Evolutionary conservation across 2,888 invertebrate species (phyloP).

Genomic region (Ferdinandea cuprea): DNA sequence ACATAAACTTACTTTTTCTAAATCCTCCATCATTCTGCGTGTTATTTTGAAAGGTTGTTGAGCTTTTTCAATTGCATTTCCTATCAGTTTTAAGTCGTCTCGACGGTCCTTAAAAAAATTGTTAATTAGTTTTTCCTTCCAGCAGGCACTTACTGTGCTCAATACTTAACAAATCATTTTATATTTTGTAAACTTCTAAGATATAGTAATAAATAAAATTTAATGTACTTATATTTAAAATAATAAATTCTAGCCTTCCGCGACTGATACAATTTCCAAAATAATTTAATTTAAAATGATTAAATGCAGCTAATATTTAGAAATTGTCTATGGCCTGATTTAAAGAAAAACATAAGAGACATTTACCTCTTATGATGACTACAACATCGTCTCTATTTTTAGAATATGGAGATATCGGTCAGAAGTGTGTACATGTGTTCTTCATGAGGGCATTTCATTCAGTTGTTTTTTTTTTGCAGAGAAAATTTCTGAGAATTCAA

Average conservation of each 20-base stretch:
- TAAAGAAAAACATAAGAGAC: constrained; percentile 24
- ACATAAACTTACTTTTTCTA: constrained; percentile 79
- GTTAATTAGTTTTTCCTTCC: too few species aligned
- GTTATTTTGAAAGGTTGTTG: constrained; percentile 80
- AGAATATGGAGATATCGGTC: constrained; percentile 42
- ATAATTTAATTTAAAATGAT: constrained; percentile 7
- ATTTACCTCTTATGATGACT: constrained; percentile 24
- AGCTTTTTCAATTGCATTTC: constrained; percentile 81
- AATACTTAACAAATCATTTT: too few species aligned
- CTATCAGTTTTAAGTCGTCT: constrained; percentile 82
- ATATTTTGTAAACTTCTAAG: background rate
- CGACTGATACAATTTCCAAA: constrained; percentile 9
- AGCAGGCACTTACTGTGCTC: too few species aligned
- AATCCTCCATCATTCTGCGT: constrained; percentile 81
- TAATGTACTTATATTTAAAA: too few species aligned
- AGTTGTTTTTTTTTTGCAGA: background rate
- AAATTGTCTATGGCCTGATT: constrained; percentile 28
- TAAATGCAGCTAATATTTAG: constrained; percentile 16
- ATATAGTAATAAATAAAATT: too few species aligned
- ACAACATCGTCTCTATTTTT: constrained; percentile 46
- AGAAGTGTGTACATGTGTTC: constrained; percentile 16
- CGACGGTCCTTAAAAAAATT: constrained; percentile 79
- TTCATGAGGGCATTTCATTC: constrained; percentile 11
- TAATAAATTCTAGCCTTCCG: too few species aligned
- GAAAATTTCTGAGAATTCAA: constrained; percentile 1